Percentiles rank a stretch among this genome's conserved stretches.
phyloP scores from a whole-genome alignment of 2,113 vertebrate species.

The Pollachius pollachius region DNA sequence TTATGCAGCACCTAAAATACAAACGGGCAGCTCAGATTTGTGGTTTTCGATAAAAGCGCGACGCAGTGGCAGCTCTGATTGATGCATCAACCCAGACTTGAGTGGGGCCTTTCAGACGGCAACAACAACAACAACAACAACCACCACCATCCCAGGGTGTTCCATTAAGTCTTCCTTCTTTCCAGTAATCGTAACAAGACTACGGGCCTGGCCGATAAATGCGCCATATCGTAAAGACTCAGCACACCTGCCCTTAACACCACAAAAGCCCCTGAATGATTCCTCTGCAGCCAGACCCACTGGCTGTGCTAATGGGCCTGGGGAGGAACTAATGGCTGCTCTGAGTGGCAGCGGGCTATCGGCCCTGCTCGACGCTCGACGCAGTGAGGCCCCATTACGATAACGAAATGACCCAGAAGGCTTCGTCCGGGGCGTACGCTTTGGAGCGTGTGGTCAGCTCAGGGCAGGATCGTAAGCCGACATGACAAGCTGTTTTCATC shows the following conservation, averaged over 20 bases:
- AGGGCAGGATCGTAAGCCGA: no score
- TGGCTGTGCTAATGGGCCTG: conserved; percentile 62
- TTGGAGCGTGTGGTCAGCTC: no score
- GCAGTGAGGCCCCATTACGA: conserved; percentile 29
- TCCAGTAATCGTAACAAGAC: conserved; percentile 64
- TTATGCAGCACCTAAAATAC: not conserved
- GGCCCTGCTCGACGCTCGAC: conserved; percentile 41
- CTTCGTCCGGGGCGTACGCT: no score
- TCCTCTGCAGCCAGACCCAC: conserved; percentile 59
- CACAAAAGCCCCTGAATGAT: conserved; percentile 54
- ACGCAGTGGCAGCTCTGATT: conserved; percentile 4
- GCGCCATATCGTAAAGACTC: conserved; percentile 18
- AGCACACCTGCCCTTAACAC: conserved; percentile 14
- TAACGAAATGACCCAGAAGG: not conserved
- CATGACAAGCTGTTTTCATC: no score
- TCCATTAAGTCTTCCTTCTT: conserved; percentile 54
- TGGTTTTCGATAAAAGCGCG: conserved; percentile 3
- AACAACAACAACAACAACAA: conserved; percentile 23
- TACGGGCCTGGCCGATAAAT: conserved; percentile 55
- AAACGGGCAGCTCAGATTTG: conserved; percentile 11
- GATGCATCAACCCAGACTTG: no score
- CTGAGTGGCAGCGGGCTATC: conserved; percentile 40
- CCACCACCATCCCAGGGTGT: conserved; percentile 37
- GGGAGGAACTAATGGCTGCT: conserved; percentile 57
- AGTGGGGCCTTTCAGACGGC: not conserved